A percentile compares a stretch with the other conserved stretches of the same genome.
Conservation (phyloP, 2,888 invertebrate species). For the Leptogaster cylindrica region DNA sequence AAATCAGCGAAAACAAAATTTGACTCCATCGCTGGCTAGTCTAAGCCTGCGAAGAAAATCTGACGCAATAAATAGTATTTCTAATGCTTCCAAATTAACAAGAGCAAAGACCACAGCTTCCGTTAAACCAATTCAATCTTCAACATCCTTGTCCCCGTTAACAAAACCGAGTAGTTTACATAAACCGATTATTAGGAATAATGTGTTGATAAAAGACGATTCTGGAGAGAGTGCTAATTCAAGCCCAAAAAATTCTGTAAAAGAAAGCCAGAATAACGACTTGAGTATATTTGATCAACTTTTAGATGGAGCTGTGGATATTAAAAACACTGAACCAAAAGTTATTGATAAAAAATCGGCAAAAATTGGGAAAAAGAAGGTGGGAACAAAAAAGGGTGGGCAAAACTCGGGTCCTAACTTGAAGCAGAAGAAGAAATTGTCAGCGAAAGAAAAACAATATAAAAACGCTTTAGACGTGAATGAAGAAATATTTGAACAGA, state of each 20-base stretch:
- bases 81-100: neutral
- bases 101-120: neutral
- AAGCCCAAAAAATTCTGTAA: neutral
- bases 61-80: slow-evolving; percentile 38
- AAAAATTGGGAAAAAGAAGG: slow-evolving; percentile 49
- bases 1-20: slow-evolving; percentile 55
- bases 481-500: slow-evolving; percentile 58
- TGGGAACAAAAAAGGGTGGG: neutral
- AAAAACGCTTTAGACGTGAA: slow-evolving; percentile 51
- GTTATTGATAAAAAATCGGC: slow-evolving; percentile 53
- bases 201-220: slow-evolving; percentile 45
- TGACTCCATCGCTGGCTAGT: slow-evolving; percentile 45
- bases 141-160: too few species aligned
- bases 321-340: neutral
- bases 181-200: slow-evolving; percentile 32
- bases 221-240: neutral
- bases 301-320: slow-evolving; percentile 59
- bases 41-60: slow-evolving; percentile 40
- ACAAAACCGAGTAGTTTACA: slow-evolving; percentile 15
- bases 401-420: slow-evolving; percentile 21
- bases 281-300: slow-evolving; percentile 59
- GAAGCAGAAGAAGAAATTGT: slow-evolving; percentile 35
- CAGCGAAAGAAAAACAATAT: slow-evolving; percentile 7
- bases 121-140: neutral
- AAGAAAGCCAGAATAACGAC: slow-evolving; percentile 44